These are phyloP conservation scores for Ceratitis capitata DNA, from an alignment of 1,140 invertebrate species.

Conservation along the genomic window DNA sequence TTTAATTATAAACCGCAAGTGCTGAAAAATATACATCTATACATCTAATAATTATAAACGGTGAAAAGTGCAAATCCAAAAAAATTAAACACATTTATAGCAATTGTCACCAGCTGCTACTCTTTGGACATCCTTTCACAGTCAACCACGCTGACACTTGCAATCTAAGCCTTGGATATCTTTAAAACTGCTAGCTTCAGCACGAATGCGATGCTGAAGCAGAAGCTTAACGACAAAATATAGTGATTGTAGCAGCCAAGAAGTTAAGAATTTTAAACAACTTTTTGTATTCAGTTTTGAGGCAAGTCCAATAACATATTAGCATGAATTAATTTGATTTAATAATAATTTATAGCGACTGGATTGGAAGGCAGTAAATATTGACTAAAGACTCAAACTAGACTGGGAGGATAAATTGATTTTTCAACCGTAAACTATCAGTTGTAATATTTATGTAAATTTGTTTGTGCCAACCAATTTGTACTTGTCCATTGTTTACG, in stretches of 20 bases:
- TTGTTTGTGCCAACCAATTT: neutral
- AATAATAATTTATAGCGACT: too few species aligned
- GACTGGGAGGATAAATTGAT: neutral
- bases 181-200: neutral
- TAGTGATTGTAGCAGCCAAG: neutral
- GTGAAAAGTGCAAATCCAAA: neutral
- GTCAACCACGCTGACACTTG: neutral
- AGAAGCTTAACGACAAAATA: neutral
- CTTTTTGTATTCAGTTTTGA: neutral
- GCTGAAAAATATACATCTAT: neutral
- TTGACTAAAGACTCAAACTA: neutral
- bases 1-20: neutral
- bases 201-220: neutral
- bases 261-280: neutral
- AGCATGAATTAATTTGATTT: too few species aligned
- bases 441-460: neutral
- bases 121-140: neutral
- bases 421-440: neutral
- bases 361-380: too few species aligned
- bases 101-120: conserved; percentile 8
- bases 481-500: neutral
- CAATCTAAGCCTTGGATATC: neutral
- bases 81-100: neutral
- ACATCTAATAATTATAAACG: neutral
- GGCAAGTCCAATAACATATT: too few species aligned